phyloP scores from a whole-genome alignment of 2,888 invertebrate species.

The Nephrocerus scutellatus region DNA sequence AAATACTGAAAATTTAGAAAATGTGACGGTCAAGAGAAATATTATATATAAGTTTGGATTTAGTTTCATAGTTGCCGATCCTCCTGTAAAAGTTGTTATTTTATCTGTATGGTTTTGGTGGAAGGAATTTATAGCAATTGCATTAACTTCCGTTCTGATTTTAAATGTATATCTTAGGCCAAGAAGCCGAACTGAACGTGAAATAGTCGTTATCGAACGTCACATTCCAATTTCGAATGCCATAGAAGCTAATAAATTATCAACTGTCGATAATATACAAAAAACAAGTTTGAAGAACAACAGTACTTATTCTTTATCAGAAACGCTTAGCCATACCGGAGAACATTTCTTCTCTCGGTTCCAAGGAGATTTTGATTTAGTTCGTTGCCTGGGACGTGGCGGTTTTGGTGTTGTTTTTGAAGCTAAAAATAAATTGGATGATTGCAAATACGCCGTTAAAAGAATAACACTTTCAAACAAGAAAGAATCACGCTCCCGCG shows the following conservation, averaged over 20 bases:
- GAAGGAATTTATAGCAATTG: slow-evolving; percentile 74
- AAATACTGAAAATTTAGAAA: slow-evolving; percentile 13
- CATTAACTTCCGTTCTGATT: slow-evolving; percentile 63
- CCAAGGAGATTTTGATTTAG: slow-evolving; percentile 73
- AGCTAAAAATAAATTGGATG: slow-evolving; percentile 88
- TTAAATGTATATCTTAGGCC: slow-evolving; percentile 61
- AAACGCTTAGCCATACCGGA: slow-evolving; percentile 35
- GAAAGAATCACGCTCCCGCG: slow-evolving; percentile 73
- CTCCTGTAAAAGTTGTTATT: slow-evolving; percentile 62
- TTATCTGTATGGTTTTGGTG: slow-evolving; percentile 75
- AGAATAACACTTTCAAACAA: slow-evolving; percentile 82
- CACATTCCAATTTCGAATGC: slow-evolving; percentile 45
- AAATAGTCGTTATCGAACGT: slow-evolving; percentile 45
- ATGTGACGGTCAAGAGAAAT: slow-evolving; percentile 1
- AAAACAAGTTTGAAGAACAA: slow-evolving; percentile 18
- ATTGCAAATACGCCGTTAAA: slow-evolving; percentile 91
- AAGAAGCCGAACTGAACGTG: slow-evolving; percentile 35
- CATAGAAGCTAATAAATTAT: slow-evolving; percentile 43
- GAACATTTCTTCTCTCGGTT: slow-evolving; percentile 57
- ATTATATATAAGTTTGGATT: slow-evolving; percentile 34
- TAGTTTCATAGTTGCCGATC: slow-evolving; percentile 51
- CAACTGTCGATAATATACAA: slow-evolving; percentile 29
- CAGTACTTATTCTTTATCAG: slow-evolving; percentile 25
- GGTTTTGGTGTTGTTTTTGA: slow-evolving; percentile 97
- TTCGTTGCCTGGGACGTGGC: slow-evolving; percentile 77